Conservation (phyloP, 1,140 invertebrate genomes). For the Lutraria rhynchaena region DNA sequence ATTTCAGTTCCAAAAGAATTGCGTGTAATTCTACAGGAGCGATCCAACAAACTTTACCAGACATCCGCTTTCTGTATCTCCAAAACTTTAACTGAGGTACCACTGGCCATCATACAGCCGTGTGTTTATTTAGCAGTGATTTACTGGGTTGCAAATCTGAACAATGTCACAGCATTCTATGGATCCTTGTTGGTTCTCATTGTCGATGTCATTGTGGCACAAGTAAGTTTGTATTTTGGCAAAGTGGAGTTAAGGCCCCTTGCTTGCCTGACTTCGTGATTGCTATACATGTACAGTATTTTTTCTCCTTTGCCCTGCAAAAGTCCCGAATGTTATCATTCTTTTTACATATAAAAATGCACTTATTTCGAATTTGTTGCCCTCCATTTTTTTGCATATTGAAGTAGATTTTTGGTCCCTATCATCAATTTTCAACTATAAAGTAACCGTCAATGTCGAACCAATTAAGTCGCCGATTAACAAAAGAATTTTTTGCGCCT, state of each 20-base stretch:
- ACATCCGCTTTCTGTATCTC: constrained; percentile 62
- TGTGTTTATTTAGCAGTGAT: constrained; percentile 62
- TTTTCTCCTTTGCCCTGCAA: too few relatives aligned
- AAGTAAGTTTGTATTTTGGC: constrained; percentile 45
- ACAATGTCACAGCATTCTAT: constrained; percentile 59
- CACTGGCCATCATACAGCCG: constrained; percentile 63
- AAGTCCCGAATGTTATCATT: too few relatives aligned
- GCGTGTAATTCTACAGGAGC: constrained; percentile 60
- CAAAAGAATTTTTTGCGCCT: too few relatives aligned
- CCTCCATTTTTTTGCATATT: too few relatives aligned
- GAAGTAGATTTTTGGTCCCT: too few relatives aligned
- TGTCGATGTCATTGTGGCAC: constrained; percentile 63
- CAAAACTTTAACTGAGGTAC: constrained; percentile 65
- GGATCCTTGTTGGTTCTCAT: constrained; percentile 59
- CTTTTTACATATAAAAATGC: too few relatives aligned
- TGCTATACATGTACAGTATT: too few relatives aligned
- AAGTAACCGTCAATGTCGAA: too few relatives aligned
- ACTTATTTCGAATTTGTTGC: too few relatives aligned
- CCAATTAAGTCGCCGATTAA: too few relatives aligned
- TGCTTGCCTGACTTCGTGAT: too few relatives aligned
- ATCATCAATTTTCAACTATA: too few relatives aligned
- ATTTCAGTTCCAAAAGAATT: constrained; percentile 66
- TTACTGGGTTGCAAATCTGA: constrained; percentile 70
- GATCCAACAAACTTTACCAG: constrained; percentile 55
- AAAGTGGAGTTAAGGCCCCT: neutral